phyloP scores from a whole-genome alignment of 2,888 invertebrate genomes.

The Trichogramma evanescens region DNA sequence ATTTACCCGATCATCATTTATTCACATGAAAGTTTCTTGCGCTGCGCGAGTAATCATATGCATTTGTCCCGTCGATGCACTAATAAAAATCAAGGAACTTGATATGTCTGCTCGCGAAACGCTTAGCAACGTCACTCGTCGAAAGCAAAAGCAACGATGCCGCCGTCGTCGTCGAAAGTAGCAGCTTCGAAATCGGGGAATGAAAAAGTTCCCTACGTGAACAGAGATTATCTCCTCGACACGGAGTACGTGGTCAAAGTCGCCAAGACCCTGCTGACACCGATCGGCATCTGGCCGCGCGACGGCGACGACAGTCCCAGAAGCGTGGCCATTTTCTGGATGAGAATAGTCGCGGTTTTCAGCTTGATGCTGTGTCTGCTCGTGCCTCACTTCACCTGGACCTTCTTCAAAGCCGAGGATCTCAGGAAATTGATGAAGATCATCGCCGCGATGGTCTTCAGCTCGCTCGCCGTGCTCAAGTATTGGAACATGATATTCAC shows the following conservation, averaged over 20 bases:
- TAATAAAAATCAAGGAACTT: too few relatives aligned
- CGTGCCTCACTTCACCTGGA: constrained; percentile 36
- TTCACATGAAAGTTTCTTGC: too few relatives aligned
- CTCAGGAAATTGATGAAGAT: constrained; percentile 38
- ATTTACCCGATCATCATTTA: too few relatives aligned
- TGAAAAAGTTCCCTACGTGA: constrained; percentile 6
- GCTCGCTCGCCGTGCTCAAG: constrained; percentile 36
- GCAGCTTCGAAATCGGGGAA: not conserved
- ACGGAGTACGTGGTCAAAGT: constrained; percentile 33
- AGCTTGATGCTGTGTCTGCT: constrained; percentile 36
- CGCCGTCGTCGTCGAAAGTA: not conserved
- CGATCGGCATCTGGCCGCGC: constrained; percentile 39
- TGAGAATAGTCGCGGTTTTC: constrained; percentile 31
- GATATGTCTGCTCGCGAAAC: too few relatives aligned
- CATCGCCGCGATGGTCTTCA: constrained; percentile 36
- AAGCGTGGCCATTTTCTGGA: constrained; percentile 22
- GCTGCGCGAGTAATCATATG: too few relatives aligned
- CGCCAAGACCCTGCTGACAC: constrained; percentile 33
- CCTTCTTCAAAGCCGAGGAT: constrained; percentile 37
- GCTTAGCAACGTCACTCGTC: too few relatives aligned
- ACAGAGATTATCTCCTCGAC: constrained; percentile 29
- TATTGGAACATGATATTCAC: constrained; percentile 39
- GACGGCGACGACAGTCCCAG: constrained; percentile 26
- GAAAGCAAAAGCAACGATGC: not conserved
- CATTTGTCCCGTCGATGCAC: too few relatives aligned